Conservation (phyloP, 2,113 vertebrate genomes). For the Callospermophilus lateralis region DNA sequence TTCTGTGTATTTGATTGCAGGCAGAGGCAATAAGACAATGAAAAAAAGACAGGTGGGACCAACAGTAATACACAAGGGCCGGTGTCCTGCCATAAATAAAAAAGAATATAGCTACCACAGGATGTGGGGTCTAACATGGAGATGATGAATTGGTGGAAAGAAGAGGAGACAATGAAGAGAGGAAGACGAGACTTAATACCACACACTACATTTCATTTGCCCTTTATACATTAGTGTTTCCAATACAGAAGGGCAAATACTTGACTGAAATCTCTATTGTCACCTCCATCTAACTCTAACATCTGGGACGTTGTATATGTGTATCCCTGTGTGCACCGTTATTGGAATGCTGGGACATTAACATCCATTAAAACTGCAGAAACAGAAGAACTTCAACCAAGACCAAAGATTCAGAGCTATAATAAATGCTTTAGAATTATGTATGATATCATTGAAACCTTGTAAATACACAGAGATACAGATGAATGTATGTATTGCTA, state of each 20-base stretch:
- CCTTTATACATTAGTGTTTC: not conserved
- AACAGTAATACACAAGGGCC: not conserved
- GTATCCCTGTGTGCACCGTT: not conserved
- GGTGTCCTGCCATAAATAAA: not conserved
- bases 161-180: not conserved
- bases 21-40: not conserved
- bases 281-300: not conserved
- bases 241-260: not conserved
- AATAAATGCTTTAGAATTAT: slow-evolving; percentile 15
- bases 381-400: slow-evolving; percentile 14
- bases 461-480: not conserved
- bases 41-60: not conserved
- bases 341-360: not conserved
- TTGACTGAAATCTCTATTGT: not conserved
- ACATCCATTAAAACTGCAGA: not conserved
- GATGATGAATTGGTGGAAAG: not conserved
- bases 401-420: slow-evolving; percentile 14
- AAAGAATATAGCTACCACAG: not conserved
- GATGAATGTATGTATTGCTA: not conserved
- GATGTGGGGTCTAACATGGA: not conserved
- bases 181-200: not conserved
- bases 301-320: not conserved
- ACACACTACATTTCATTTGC: not conserved
- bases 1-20: not conserved
- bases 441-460: not conserved